Evolutionary conservation across 2,888 invertebrate species (phyloP), one percentile per base, ranked within the genome.

Genomic region (Hetaerina titia): DNA sequence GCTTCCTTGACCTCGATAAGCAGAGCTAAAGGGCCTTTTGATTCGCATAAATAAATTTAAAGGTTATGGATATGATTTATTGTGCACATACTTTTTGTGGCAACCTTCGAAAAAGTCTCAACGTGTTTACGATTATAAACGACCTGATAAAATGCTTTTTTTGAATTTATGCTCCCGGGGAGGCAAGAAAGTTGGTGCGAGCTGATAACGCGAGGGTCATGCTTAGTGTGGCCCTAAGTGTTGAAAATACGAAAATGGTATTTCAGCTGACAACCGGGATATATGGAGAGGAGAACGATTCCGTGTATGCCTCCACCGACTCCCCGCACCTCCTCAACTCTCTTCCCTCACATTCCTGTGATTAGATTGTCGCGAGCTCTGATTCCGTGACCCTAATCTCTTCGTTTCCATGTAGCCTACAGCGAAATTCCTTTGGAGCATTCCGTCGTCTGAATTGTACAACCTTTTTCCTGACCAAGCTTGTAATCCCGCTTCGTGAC

Each of bases 361-460:
- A 90, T 90, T 64, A 90, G 90, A 31, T 90, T 64, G 64, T 90
- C 64, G 64, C 90, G 90, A 63, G 25, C 90, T 17, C 58, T 17
- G 64, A 90, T 90, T 57, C 63, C 90, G 90, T 90, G 90, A 64
- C 90, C 45, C 90, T 90, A 90, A 90, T 90, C 63, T 90, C 90
- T 64, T 19, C 31, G 15, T 11, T 45, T 45, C 63, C 45, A 90
- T 90, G 64, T 64, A 31, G 90, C 63, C 60, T 90, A 90, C 25
- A 25, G 25, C 63, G 25, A 63, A 90, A 90, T 63, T 31, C 90
- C 64, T 90, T 31, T 6, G 63, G 64, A 64, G 31, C 90, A 90
- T 90, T 90, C 90, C 90, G 45, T 90, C 90, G 45, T 90, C 90
- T 13, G 31, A 25, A 31, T 9, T 22, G 64, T 90, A 15, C 17